phyloP scores from a whole-genome alignment of 2,888 invertebrate genomes.

The Mesorhabditis belari region DNA sequence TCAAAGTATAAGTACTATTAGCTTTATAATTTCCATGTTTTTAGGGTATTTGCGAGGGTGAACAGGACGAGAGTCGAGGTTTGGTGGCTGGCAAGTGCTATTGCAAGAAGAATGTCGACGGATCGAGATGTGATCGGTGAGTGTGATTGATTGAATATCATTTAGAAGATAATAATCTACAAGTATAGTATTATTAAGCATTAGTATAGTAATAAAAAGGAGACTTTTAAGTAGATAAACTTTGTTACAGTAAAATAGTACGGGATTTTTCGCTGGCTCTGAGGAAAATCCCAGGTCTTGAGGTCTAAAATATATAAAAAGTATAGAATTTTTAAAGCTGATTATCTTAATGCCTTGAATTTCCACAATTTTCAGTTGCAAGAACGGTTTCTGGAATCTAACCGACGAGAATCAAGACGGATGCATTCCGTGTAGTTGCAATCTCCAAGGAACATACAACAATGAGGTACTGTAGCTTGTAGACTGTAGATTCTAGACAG shows the following conservation, averaged over 20 bases:
- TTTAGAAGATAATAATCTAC: neutral
- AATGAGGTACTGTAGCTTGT: constrained; percentile 10
- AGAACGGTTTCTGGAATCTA: constrained; percentile 78
- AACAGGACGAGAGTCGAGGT: constrained; percentile 71
- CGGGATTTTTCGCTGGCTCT: no score
- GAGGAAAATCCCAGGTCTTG: no score
- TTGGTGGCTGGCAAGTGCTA: constrained; percentile 82
- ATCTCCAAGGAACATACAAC: constrained; percentile 58
- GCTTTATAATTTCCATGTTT: neutral
- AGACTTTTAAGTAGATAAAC: neutral
- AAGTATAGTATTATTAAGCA: neutral
- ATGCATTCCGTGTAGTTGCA: constrained; percentile 71
- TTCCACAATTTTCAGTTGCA: constrained; percentile 66
- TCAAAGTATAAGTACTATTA: neutral
- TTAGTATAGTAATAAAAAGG: neutral
- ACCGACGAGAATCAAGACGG: constrained; percentile 40
- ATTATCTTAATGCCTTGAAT: no score
- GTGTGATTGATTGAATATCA: neutral
- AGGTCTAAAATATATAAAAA: no score
- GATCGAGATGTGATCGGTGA: constrained; percentile 25
- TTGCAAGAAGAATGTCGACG: constrained; percentile 75
- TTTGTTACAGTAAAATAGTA: no score
- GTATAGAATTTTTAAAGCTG: no score
- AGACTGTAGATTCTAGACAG: constrained; percentile 63
- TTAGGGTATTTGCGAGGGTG: constrained; percentile 81